Evolutionary conservation across 1,140 invertebrate species (phyloP).

Genomic region (Leptinotarsa lineolata): DNA sequence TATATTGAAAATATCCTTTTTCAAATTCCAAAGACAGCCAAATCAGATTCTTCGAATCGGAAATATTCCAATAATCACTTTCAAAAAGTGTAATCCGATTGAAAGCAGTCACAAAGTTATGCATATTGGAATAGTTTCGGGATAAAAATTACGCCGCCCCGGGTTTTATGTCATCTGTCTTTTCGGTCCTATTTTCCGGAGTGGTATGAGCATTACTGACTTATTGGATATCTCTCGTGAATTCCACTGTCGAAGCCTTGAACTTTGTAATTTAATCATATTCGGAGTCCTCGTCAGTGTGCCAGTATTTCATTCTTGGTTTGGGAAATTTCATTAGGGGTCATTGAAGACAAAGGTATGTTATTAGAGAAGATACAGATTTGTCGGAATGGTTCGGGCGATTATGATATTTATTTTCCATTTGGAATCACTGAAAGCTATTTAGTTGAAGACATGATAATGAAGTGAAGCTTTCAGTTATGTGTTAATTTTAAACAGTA

Average conservation of each 20-base stretch:
- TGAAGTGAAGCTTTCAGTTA: too few relatives aligned
- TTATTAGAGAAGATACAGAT: neutral
- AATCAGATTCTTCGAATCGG: too few relatives aligned
- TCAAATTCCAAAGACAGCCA: too few relatives aligned
- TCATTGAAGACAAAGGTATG: neutral
- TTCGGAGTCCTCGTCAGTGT: neutral
- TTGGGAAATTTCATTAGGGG: neutral
- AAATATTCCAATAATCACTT: neutral
- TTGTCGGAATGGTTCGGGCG: neutral
- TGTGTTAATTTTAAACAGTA: too few relatives aligned
- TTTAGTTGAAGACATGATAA: too few relatives aligned
- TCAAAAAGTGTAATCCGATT: neutral
- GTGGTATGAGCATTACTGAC: neutral
- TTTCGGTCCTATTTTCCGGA: neutral
- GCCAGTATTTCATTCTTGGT: neutral
- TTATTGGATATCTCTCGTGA: neutral
- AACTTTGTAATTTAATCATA: neutral
- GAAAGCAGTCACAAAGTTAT: neutral
- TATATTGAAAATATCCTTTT: too few relatives aligned
- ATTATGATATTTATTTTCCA: too few relatives aligned
- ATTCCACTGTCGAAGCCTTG: neutral
- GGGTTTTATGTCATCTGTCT: too few relatives aligned
- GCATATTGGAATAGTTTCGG: conserved; percentile 1
- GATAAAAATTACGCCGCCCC: neutral
- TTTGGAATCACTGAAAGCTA: too few relatives aligned